These are phyloP conservation scores for Allobates femoralis DNA, from an alignment of 2,797 vertebrate genomes.

Conservation along the genomic window DNA sequence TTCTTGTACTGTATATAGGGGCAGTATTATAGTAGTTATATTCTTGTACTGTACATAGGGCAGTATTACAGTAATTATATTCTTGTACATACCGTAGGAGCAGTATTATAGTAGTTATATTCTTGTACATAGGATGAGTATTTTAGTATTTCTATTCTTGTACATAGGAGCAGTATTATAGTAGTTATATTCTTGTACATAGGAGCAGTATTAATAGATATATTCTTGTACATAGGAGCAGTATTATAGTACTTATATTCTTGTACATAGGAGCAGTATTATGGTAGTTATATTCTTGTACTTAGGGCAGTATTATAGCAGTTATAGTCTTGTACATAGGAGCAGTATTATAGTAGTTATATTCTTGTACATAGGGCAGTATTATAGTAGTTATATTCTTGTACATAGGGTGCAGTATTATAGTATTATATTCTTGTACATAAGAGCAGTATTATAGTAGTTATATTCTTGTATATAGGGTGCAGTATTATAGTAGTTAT, in stretches of 20 bases:
- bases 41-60: too few species aligned
- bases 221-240: constrained; percentile 7
- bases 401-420: background rate
- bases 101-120: constrained; percentile 13
- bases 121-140: too few species aligned
- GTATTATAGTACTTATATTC: constrained; percentile 7
- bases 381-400: constrained; percentile 11
- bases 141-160: too few species aligned
- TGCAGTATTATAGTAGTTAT: constrained; percentile 7
- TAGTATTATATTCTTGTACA: too few species aligned
- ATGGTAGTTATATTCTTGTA: too few species aligned
- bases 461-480: constrained; percentile 10
- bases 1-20: too few species aligned
- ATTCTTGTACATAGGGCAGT: background rate
- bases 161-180: too few species aligned
- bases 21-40: too few species aligned
- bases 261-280: too few species aligned
- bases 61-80: background rate
- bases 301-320: background rate
- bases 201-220: too few species aligned
- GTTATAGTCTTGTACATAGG: too few species aligned
- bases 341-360: constrained; percentile 9
- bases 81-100: background rate
- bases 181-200: too few species aligned
- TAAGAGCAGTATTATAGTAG: background rate